Percentiles rank a stretch among this genome's conserved stretches.
Conservation (phyloP, 2,797 vertebrate genomes). For the Gambelia wislizenii region DNA sequence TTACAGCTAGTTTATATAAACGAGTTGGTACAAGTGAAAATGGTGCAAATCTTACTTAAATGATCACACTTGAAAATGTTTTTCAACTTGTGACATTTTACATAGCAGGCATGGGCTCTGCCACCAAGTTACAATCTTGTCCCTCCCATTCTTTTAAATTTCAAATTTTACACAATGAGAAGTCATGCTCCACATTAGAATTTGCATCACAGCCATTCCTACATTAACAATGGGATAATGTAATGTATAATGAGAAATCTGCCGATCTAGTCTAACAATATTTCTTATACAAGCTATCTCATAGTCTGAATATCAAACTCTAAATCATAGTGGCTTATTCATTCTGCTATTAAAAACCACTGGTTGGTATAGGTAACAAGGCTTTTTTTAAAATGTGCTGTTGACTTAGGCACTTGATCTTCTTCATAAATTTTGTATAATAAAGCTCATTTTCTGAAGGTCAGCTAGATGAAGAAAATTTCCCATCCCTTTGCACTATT, state of each 20-base stretch:
- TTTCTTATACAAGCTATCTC: no score
- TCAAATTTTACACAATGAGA: neutral
- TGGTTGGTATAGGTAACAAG: neutral
- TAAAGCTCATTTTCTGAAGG: neutral
- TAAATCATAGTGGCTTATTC: neutral
- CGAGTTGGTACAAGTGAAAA: neutral
- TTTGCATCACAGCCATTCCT: neutral
- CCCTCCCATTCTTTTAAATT: neutral
- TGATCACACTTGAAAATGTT: neutral
- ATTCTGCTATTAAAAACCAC: neutral
- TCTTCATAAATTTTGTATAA: neutral
- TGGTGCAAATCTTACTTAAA: neutral
- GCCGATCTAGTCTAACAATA: neutral
- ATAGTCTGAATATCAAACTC: neutral
- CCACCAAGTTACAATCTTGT: neutral
- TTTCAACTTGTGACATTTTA: neutral
- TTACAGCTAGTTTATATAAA: slow-evolving; percentile 12
- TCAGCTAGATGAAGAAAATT: neutral
- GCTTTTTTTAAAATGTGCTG: neutral
- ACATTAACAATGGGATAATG: neutral
- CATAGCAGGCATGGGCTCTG: neutral
- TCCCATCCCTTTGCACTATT: neutral
- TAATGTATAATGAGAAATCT: neutral
- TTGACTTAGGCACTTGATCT: neutral
- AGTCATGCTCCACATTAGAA: neutral